Conservation (phyloP, 2,113 vertebrate genomes). For the Epinephelus cyanopodus region DNA sequence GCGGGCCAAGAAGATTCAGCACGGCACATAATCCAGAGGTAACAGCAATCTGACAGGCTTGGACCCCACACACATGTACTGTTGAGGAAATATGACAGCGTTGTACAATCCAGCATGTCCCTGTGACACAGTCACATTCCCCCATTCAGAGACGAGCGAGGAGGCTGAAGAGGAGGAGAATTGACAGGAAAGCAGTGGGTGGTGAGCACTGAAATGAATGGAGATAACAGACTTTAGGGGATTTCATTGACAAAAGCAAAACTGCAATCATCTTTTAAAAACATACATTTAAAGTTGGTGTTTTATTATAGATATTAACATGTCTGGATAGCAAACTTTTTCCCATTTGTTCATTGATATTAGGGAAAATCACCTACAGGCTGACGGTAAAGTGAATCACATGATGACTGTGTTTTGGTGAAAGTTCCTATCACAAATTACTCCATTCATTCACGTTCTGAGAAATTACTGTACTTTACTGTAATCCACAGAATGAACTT, state of each 20-base stretch:
- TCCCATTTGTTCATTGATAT: background rate
- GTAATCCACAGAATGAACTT: background rate
- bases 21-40: slow-evolving; percentile 46
- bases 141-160: background rate
- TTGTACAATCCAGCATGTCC: slow-evolving; percentile 43
- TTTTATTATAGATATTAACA: background rate
- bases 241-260: background rate
- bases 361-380: background rate
- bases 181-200: background rate
- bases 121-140: slow-evolving; percentile 17
- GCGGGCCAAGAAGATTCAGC: slow-evolving; percentile 29
- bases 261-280: background rate
- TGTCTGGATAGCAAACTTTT: background rate
- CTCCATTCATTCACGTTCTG: background rate
- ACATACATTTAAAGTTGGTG: background rate
- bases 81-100: slow-evolving; percentile 49
- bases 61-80: slow-evolving; percentile 7
- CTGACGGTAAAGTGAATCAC: background rate
- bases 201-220: background rate
- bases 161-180: background rate
- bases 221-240: background rate
- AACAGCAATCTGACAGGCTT: slow-evolving; percentile 45
- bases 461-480: background rate
- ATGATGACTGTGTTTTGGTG: background rate
- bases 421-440: background rate